Conservation (phyloP, 2,888 invertebrate genomes). For the Oscheius sp. region DNA sequence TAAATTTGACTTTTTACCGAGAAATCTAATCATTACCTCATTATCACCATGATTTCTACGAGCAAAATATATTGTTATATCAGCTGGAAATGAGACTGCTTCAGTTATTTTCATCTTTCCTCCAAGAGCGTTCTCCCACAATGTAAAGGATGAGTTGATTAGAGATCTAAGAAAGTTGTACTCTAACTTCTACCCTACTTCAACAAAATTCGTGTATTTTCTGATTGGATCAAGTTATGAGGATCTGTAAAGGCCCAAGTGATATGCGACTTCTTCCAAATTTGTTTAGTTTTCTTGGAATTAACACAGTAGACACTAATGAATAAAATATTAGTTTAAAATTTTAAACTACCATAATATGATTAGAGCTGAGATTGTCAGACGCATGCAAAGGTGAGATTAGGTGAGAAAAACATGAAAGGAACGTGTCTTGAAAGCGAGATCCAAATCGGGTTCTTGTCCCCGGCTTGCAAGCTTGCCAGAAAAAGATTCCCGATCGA, state of each 20-base stretch:
- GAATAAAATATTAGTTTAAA: background rate
- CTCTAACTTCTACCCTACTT: background rate
- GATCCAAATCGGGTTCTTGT: no score
- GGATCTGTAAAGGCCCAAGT: constrained; percentile 49
- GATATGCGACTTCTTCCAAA: constrained; percentile 35
- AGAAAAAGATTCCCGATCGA: no score
- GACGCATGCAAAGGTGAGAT: no score
- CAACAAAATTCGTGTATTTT: background rate
- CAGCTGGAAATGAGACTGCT: constrained; percentile 19
- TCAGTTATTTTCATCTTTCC: background rate
- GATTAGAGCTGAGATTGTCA: background rate
- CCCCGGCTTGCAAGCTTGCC: no score
- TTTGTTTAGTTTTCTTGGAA: background rate
- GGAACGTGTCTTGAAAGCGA: no score
- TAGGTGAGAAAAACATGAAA: no score
- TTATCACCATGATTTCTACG: constrained; percentile 47
- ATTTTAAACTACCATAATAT: background rate
- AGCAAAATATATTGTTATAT: constrained; percentile 62
- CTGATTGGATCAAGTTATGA: constrained; percentile 29
- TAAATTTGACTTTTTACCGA: constrained; percentile 13
- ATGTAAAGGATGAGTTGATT: constrained; percentile 6
- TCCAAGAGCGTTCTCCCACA: constrained; percentile 21
- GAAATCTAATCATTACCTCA: constrained; percentile 4
- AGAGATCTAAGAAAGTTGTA: constrained; percentile 5
- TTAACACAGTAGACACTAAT: background rate